These are phyloP conservation scores for Hystrix cristata DNA, from an alignment of 2,113 vertebrate genomes.

Conservation along the genomic window DNA sequence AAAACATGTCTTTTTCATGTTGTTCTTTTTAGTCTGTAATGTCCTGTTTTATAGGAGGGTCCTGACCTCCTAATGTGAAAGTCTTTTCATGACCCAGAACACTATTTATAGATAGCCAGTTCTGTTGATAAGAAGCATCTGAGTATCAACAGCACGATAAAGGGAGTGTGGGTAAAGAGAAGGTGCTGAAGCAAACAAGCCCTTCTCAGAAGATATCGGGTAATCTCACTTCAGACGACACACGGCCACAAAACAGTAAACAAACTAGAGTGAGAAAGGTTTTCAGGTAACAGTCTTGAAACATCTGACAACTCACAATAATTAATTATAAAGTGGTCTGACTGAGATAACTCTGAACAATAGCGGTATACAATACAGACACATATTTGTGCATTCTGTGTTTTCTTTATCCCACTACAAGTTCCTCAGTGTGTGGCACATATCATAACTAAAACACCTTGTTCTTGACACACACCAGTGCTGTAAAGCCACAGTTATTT, in stretches of 20 bases:
- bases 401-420: not conserved
- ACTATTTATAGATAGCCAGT: not conserved
- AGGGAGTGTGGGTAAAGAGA: not conserved
- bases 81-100: not conserved
- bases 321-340: not conserved
- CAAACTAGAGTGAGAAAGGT: not conserved
- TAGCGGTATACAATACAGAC: not conserved
- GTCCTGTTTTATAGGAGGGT: not conserved
- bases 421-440: not conserved
- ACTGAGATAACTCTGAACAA: not conserved
- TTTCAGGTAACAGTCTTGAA: not conserved
- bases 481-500: constrained; percentile 25
- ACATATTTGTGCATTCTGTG: not conserved
- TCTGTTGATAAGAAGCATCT: constrained; percentile 23
- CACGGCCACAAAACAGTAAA: not conserved
- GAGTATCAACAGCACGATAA: not conserved
- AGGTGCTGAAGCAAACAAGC: not conserved
- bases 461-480: not conserved
- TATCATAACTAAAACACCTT: not conserved
- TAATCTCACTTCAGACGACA: not conserved
- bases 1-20: not conserved
- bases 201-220: not conserved
- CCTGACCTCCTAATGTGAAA: constrained; percentile 13
- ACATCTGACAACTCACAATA: not conserved
- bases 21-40: constrained; percentile 8